A percentile compares a stretch with the other conserved stretches of the same genome.
Evolutionary conservation across 2,888 invertebrate genomes (phyloP).

Genomic region (Rotaria sp.): DNA sequence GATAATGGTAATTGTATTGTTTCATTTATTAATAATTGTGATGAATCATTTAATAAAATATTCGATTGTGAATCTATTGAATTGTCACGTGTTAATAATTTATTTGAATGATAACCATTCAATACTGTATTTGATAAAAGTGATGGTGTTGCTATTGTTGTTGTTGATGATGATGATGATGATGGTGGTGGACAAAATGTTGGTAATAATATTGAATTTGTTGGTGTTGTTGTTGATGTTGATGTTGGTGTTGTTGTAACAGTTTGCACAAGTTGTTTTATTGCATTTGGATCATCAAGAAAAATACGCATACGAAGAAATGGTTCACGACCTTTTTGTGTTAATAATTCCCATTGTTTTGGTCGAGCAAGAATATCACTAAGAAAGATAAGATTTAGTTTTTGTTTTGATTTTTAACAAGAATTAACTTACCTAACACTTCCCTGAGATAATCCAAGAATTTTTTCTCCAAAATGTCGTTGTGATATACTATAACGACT

Average conservation of each 20-base stretch:
- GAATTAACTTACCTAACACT: conserved; percentile 62
- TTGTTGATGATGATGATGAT: background rate
- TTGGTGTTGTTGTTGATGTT: background rate
- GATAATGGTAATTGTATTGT: no score
- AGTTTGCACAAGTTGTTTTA: background rate
- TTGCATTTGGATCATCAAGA: conserved; percentile 36
- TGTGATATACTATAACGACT: conserved; percentile 69
- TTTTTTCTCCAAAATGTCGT: conserved; percentile 91
- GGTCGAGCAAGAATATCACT: conserved; percentile 93
- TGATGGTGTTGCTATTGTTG: background rate
- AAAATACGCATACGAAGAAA: conserved; percentile 53
- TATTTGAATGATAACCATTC: background rate
- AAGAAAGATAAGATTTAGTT: conserved; percentile 61
- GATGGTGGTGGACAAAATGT: background rate
- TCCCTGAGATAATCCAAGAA: conserved; percentile 67
- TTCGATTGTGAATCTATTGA: no score
- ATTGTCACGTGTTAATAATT: background rate
- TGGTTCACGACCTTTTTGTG: conserved; percentile 84
- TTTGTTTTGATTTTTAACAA: conserved; percentile 58
- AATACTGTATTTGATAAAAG: background rate
- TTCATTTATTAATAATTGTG: no score
- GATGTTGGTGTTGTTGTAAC: background rate
- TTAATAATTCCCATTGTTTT: conserved; percentile 97
- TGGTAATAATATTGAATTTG: background rate
- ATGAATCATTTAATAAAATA: no score